Conservation (phyloP, 2,113 vertebrate species). For the Forbesichthys agassizii region DNA sequence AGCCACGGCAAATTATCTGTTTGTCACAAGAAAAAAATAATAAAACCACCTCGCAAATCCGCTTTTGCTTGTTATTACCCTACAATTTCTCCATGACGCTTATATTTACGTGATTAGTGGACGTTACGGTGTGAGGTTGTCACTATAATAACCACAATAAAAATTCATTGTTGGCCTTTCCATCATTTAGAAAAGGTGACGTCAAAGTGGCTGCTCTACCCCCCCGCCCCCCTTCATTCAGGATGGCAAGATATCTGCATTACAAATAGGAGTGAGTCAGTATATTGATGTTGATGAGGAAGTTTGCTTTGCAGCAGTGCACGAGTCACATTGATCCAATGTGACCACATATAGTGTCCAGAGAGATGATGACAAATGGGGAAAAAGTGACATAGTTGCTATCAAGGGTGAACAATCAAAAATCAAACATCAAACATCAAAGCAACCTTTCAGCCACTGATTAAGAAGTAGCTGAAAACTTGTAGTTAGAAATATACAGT, state of each 20-base stretch:
- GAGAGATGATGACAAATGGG: too few species aligned
- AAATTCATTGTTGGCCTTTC: slow-evolving; percentile 57
- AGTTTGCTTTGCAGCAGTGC: slow-evolving; percentile 36
- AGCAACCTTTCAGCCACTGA: too few species aligned
- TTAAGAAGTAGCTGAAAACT: too few species aligned
- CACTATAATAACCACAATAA: slow-evolving; percentile 68
- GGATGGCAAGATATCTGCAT: slow-evolving; percentile 29
- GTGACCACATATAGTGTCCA: slow-evolving; percentile 28
- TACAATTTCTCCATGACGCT: slow-evolving; percentile 47
- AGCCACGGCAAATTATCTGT: slow-evolving; percentile 32
- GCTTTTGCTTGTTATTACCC: slow-evolving; percentile 47
- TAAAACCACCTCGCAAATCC: slow-evolving; percentile 54
- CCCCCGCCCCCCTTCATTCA: slow-evolving; percentile 35
- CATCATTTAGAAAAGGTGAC: slow-evolving; percentile 66
- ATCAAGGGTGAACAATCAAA: slow-evolving; percentile 20
- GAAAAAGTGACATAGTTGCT: neutral
- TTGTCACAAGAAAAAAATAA: slow-evolving; percentile 32
- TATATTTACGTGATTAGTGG: slow-evolving; percentile 45
- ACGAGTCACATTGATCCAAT: slow-evolving; percentile 32
- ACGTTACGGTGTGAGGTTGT: slow-evolving; percentile 50
- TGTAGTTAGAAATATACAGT: too few species aligned
- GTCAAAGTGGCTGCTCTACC: slow-evolving; percentile 61
- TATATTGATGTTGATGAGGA: slow-evolving; percentile 49
- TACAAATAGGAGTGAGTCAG: slow-evolving; percentile 53
- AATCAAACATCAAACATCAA: neutral